Base-by-base conservation (phyloP, 2,113 vertebrate species). In the Dromaius novaehollandiae region DNA sequence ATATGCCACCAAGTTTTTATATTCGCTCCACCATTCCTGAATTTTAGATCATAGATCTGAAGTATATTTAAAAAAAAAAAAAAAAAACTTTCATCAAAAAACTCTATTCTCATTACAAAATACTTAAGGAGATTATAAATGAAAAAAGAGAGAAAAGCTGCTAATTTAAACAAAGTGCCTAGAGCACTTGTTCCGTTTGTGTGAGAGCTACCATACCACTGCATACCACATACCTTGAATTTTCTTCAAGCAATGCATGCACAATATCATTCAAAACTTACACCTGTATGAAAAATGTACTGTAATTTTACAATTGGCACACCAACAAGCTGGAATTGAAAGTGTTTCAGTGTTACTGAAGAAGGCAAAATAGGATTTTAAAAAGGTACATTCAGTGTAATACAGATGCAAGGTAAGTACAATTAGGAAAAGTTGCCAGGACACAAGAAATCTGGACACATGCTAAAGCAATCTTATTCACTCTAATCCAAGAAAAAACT, bases 121-220 rank as follows among this genome's bases (percentile, higher is more conserved):
- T 13, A 38, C 38, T 69, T 16, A 30, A 79, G 71, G 25, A 65
- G 55, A 26, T 55, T 16, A 81, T 32, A 46, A 68, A 68, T 15
- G 60, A 50, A 86, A 74, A 64, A 58, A n/a, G n/a, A 86, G 60
- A 55, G 0, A 21, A 55, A 11, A 79, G 64, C 26, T 58, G 74
- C 22, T 69, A 28, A 68, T 36, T 68, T 18, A 34, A 60, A 14
- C 5, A n/a, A 44, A 17, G 64, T 34, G 56, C 73, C 71, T 44
- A 17, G n/a, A 65, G 69, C 73, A 38, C 51, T 70, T 3, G 0
- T 30, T 51, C 76, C 24, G 32, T 44, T 46, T 26, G 13, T 58
- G 6, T 0, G 5, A 71, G 64, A 42, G 76, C 63, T 6, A 3
- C 70, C 1, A 1, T 6, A 30, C 60, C 11, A 6, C 71, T 15